Percentiles rank a stretch among this genome's conserved stretches.
Conservation (phyloP, 2,888 invertebrate genomes). For the Megalurothrips usitatus region DNA sequence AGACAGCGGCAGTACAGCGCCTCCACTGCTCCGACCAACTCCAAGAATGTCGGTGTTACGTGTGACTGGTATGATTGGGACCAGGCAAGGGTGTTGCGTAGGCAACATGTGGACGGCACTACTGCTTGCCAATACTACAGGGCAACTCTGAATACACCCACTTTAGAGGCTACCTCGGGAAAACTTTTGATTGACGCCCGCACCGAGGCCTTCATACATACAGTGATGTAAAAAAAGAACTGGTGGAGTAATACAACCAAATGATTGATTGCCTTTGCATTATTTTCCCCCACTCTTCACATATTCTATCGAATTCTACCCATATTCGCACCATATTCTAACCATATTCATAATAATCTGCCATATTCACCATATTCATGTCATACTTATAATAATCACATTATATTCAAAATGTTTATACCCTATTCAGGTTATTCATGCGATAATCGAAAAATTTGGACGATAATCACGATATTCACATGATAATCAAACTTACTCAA, state of each 20-base stretch:
- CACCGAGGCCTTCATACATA: background rate
- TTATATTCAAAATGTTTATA: background rate
- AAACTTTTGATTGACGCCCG: background rate
- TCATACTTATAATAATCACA: background rate
- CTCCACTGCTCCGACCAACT: background rate
- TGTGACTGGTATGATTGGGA: background rate
- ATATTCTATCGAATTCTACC: too few species aligned
- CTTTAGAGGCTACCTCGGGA: background rate
- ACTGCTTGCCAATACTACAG: background rate
- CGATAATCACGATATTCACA: background rate
- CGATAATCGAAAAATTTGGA: background rate
- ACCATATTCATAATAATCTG: background rate
- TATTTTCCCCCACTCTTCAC: too few species aligned
- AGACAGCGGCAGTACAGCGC: too few species aligned
- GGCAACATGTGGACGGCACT: background rate
- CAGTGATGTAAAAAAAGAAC: too few species aligned
- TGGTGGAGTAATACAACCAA: background rate
- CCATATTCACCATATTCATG: background rate
- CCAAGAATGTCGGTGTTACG: background rate
- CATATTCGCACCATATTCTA: too few species aligned
- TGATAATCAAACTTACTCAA: background rate
- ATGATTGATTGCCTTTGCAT: background rate
- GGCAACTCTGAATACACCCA: background rate
- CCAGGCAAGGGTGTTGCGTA: background rate
- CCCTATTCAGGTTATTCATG: background rate